Evolutionary conservation across 2,797 vertebrate species (phyloP).

Genomic region (Arrhamphus sclerolepis): DNA sequence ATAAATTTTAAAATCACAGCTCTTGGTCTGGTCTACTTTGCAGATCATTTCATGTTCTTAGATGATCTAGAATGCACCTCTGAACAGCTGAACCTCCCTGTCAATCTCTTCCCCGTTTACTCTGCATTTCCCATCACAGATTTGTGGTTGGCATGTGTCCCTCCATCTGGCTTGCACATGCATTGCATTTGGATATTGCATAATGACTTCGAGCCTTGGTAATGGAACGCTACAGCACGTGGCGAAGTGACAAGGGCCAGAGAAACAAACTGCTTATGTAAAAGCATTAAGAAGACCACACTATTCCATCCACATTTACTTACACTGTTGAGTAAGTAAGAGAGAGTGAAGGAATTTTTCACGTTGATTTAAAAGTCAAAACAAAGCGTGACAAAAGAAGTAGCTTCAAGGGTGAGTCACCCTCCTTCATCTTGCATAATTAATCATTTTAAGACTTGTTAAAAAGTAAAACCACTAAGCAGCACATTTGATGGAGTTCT

Average conservation of each 20-base stretch:
- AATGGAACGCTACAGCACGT: slow-evolving; percentile 41
- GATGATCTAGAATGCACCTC: slow-evolving; percentile 39
- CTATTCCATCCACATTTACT: slow-evolving; percentile 29
- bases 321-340: slow-evolving; percentile 6
- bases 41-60: not conserved
- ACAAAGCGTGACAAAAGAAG: slow-evolving; percentile 21
- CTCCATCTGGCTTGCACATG: slow-evolving; percentile 64
- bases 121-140: slow-evolving; percentile 40
- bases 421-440: slow-evolving; percentile 26
- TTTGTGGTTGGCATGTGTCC: slow-evolving; percentile 66
- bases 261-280: slow-evolving; percentile 70
- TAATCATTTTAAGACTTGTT: slow-evolving; percentile 20
- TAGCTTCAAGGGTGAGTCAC: slow-evolving; percentile 6
- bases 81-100: slow-evolving; percentile 4
- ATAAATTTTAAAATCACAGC: not conserved
- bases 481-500: not conserved
- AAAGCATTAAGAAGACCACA: slow-evolving; percentile 68
- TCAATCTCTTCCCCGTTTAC: not conserved
- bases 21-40: not conserved
- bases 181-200: slow-evolving; percentile 63
- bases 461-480: slow-evolving; percentile 3
- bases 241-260: slow-evolving; percentile 48
- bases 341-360: slow-evolving; percentile 13
- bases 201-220: slow-evolving; percentile 54
- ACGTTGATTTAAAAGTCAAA: slow-evolving; percentile 39